Conservation (phyloP, 2,797 vertebrate species). For the Alfaro cultratus region DNA sequence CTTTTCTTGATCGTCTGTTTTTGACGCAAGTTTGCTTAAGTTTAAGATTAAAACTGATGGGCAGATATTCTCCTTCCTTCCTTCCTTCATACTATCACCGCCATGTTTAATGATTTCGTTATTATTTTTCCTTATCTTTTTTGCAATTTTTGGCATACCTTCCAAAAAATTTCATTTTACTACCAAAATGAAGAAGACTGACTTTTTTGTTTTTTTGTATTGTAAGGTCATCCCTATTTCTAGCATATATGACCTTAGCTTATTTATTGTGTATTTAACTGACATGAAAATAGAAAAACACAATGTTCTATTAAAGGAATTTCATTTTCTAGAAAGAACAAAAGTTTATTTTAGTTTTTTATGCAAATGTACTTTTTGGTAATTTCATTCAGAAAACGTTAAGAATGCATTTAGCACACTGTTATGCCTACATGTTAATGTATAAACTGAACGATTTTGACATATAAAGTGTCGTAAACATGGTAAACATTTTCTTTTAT, state of each 20-base stretch:
- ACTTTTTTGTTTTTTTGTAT: neutral
- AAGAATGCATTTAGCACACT: neutral
- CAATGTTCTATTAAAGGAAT: neutral
- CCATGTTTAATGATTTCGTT: neutral
- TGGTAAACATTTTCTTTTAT: constrained; percentile 9
- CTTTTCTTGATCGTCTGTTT: neutral
- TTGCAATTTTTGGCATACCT: neutral
- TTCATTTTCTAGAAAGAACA: neutral
- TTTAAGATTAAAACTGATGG: neutral
- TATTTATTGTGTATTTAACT: neutral
- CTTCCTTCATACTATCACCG: neutral
- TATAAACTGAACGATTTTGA: neutral
- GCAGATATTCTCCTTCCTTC: neutral
- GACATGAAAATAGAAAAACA: neutral
- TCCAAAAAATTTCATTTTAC: neutral
- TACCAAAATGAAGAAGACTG: neutral
- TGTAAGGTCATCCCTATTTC: neutral
- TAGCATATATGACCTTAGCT: neutral
- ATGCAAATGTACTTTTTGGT: neutral
- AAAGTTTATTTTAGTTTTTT: neutral
- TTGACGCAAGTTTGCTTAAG: neutral
- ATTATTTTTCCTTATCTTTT: neutral
- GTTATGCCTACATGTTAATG: neutral
- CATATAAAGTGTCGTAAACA: constrained; percentile 8
- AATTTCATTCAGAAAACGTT: neutral